Evolutionary conservation across 2,113 vertebrate genomes (phyloP), one percentile per base, ranked within the genome.

Genomic region (Cairina moschata): DNA sequence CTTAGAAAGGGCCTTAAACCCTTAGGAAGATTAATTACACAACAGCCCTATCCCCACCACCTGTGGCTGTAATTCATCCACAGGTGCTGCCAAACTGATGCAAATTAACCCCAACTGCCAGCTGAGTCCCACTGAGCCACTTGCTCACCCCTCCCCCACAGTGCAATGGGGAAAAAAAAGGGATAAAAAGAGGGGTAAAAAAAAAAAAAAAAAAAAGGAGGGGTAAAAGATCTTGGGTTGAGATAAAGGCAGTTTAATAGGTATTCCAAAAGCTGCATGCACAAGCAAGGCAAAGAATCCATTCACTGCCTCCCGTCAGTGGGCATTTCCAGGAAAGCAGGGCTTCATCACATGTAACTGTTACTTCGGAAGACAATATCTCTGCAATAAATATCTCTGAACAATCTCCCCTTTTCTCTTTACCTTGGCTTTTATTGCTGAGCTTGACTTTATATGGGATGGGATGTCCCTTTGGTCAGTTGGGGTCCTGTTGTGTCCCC

Each of bases 1-100:
- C 1, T 28, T 3, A 28, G 1, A 5, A 65, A 56, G 1, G 0
- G 8, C 2, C 0, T 0, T 0, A 13, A 1, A 1, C 1, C 0
- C 1, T 26, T 5, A 52, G 55, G 44, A 91, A 58, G 42, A 25
- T 42, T 44, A 83, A 1, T 92, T 90, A 66, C 46, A 58, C 91
- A 91, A 67, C 63, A 90, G 86, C n/a, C 13, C 66, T 50, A 79
- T 54, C 63, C 46, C 8, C 21, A 73, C 50, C 34, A 54, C 34
- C 44, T 82, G 62, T 48, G 31, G 20, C 48, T 69, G 48, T 22
- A 34, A 63, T 38, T 4, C 46, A 56, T 42, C 29, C 28, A 20
- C 67, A 83, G 63, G 23, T 79, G 29, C 25, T 50, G 38, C 28
- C 55, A 69, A 16, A 6, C 36, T 26, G 36, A 17, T 28, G 36